Evolutionary conservation across 2,113 vertebrate genomes (phyloP).

Genomic region (Plectropomus leopardus): DNA sequence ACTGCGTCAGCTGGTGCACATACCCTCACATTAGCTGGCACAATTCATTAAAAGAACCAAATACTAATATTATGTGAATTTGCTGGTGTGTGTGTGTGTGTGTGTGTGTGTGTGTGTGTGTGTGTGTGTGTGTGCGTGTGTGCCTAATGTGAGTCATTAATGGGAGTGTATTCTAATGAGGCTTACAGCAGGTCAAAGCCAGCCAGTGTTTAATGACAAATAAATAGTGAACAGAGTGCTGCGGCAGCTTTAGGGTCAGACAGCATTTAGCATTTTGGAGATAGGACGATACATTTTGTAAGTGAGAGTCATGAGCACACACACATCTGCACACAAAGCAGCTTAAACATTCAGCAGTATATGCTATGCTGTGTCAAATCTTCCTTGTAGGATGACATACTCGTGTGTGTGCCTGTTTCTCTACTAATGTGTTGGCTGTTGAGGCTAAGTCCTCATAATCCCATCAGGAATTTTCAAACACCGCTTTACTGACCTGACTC

Average conservation of each 20-base stretch:
- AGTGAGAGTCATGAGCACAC: conserved; percentile 2
- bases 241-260: conserved; percentile 40
- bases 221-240: conserved; percentile 57
- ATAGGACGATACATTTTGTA: conserved; percentile 19
- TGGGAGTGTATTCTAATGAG: conserved; percentile 70
- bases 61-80: conserved; percentile 35
- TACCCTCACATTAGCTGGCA: not conserved
- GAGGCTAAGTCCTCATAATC: conserved; percentile 32
- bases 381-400: not conserved
- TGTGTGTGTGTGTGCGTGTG: conserved; percentile 19
- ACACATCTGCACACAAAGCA: not conserved
- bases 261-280: conserved; percentile 47
- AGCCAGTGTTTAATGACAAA: conserved; percentile 71
- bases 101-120: conserved; percentile 17
- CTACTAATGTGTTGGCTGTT: not conserved
- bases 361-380: not conserved
- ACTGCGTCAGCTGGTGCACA: not conserved
- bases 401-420: not conserved
- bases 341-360: not conserved
- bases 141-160: conserved; percentile 67
- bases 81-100: conserved; percentile 2
- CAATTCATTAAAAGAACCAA: conserved; percentile 40
- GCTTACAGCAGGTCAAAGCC: conserved; percentile 66
- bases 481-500: conserved; percentile 5
- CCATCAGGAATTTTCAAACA: conserved; percentile 29